Conservation (phyloP, 2,113 vertebrate genomes). For the western clawed frog (Xenopus tropicalis) region UCB_Xtro_10.0 CM004443.2:156636001-156636500, state of each 20-base stretch:
- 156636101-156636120: conserved; percentile 61
- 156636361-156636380: too few species aligned
- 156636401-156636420: too few species aligned
- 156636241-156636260: conserved; percentile 84
- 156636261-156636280: conserved; percentile 68
- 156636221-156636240: conserved; percentile 90
- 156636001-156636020: too few species aligned
- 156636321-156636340: too few species aligned
- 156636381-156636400: too few species aligned
- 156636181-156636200: conserved; percentile 65
- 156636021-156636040: too few species aligned
- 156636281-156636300: neutral
- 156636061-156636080: conserved; percentile 60
- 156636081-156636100: conserved; percentile 68
- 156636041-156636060: too few species aligned
- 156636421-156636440: too few species aligned
- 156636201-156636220: conserved; percentile 83
- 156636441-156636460: too few species aligned
- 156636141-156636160: conserved; percentile 69
- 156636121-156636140: conserved; percentile 62
- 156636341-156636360: too few species aligned
- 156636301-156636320: neutral
- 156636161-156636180: conserved; percentile 75
- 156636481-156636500: too few species aligned
- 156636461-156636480: too few species aligned